Evolutionary conservation across 2,888 invertebrate species (phyloP).

Genomic region (Horisme vitalbata): DNA sequence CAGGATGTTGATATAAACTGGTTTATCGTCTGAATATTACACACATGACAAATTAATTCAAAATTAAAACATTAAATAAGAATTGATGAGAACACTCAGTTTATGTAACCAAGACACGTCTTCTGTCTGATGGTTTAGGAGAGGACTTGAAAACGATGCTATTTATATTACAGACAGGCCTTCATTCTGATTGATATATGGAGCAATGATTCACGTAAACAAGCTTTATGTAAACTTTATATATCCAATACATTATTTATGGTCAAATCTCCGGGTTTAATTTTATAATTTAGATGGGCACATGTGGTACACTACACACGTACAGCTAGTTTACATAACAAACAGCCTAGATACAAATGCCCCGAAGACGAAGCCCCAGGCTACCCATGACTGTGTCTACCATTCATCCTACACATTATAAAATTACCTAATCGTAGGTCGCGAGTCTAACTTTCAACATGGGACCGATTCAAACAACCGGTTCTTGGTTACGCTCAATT

Average conservation of each 20-base stretch:
- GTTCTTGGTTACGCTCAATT: slow-evolving; percentile 68
- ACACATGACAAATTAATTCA: slow-evolving; percentile 1
- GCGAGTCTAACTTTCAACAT: slow-evolving; percentile 69
- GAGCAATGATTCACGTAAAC: slow-evolving; percentile 4
- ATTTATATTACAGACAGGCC: background rate
- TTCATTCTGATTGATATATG: slow-evolving; percentile 5
- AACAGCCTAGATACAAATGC: slow-evolving; percentile 3
- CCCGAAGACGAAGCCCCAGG: slow-evolving; percentile 4
- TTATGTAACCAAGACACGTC: slow-evolving; percentile 14
- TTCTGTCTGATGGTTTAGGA: slow-evolving; percentile 6
- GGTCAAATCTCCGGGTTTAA: background rate
- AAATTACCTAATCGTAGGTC: slow-evolving; percentile 72
- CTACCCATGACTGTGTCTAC: slow-evolving; percentile 10
- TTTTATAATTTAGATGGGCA: background rate
- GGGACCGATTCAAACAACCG: slow-evolving; percentile 63
- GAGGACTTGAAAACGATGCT: background rate
- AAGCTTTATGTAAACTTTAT: slow-evolving; percentile 1
- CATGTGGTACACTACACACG: background rate
- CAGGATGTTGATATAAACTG: slow-evolving; percentile 6
- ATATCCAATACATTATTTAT: background rate
- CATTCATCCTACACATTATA: slow-evolving; percentile 62
- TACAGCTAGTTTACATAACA: slow-evolving; percentile 6
- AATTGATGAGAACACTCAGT: slow-evolving; percentile 9
- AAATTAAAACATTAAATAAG: slow-evolving; percentile 7
- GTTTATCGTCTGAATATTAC: slow-evolving; percentile 6